Evolutionary conservation across 2,888 invertebrate genomes (phyloP), one percentile per base, ranked within the genome.

Genomic region (Hydriomena furcata): DNA sequence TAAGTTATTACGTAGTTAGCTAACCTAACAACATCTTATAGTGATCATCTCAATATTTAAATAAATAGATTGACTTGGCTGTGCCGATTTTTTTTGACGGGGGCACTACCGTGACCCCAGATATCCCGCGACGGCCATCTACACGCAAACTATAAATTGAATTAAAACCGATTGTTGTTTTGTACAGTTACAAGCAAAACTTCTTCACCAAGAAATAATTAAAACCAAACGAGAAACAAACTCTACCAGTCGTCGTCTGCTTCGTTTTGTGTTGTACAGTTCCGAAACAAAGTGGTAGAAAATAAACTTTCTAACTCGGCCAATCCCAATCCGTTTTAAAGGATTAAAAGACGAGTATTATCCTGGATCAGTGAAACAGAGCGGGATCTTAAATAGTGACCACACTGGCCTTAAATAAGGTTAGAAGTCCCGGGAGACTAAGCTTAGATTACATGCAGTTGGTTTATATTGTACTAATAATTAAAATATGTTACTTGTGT

Each of bases 321-420:
- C 52, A 55, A 52, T 50, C 52, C 52, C 50, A 57, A 46, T 57
- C 52, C 53, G 49, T 53, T 57, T 53, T 57, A 55, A 53, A 60
- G 60, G 60, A 57, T 57, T 60, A 53, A 55, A 49, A 45, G 50
- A 52, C 46, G 34, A 44, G 45, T 51, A 53, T 51, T 57, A 57
- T 55, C 51, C 57, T 51, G 55, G 60, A 52, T 57, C 57, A 57
- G 57, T 46, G 50, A 31, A 45, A 41, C 40, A 37, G 44, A 41
- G 42, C 28, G 47, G 53, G 52, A 36, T 50, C 46, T 52, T 41
- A 52, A 56, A 45, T 49, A 46, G 43, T 47, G 52, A 48, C 57
- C 52, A 52, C 55, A 44, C 51, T 43, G 48, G 52, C 52, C 57
- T 53, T 40, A 52, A 57, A 46, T 57, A 40, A 53, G 55, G 55